Percentiles rank a stretch among this genome's conserved stretches.
Evolutionary conservation across 2,888 invertebrate species (phyloP).

Genomic region (Hypercompe scribonia): DNA sequence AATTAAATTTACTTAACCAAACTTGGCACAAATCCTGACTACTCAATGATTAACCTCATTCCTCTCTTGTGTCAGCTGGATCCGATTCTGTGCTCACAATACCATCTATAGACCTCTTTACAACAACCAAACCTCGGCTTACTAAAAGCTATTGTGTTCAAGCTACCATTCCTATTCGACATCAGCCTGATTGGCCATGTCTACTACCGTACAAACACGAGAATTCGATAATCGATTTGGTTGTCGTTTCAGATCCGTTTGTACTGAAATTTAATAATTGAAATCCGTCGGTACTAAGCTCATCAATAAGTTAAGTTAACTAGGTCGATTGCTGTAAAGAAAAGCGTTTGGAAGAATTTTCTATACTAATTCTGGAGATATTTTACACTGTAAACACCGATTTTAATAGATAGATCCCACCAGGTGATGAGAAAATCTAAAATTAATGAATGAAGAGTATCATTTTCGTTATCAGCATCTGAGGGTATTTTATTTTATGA

Average conservation of each 20-base stretch:
- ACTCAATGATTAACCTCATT: neutral
- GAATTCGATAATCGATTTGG: neutral
- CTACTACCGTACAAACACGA: neutral
- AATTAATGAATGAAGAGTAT: no score
- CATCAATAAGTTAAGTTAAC: no score
- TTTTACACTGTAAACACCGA: neutral
- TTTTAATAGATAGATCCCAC: no score
- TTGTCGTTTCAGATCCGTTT: neutral
- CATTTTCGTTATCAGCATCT: no score
- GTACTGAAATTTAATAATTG: neutral
- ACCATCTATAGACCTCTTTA: neutral
- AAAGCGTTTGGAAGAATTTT: neutral
- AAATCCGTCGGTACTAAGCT: no score
- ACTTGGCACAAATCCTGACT: neutral
- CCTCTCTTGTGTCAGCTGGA: neutral
- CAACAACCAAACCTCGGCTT: neutral
- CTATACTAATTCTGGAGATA: neutral
- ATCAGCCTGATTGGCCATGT: neutral
- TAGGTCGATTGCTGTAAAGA: neutral
- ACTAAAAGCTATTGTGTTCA: neutral
- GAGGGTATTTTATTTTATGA: no score
- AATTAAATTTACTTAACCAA: neutral
- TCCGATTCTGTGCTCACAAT: neutral
- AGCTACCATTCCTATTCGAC: neutral
- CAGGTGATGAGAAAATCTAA: no score